phyloP scores from a whole-genome alignment of 2,888 invertebrate species.

The Erpobdella octoculata region DNA sequence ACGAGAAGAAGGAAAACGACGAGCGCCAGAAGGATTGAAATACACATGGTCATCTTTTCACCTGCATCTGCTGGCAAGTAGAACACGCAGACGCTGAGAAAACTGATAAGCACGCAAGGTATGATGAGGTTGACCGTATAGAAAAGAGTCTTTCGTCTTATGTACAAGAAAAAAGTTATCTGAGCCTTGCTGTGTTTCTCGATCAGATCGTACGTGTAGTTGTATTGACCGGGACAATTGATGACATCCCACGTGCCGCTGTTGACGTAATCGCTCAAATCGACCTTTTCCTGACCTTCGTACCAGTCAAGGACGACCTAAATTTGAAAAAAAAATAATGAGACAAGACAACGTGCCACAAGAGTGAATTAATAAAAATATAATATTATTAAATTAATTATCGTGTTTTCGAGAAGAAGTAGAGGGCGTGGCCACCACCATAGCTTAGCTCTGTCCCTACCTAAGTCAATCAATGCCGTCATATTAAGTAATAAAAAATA shows the following conservation, averaged over 20 bases:
- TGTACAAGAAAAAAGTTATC: slow-evolving; percentile 80
- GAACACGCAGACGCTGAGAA: slow-evolving; percentile 85
- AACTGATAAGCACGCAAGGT: slow-evolving; percentile 95
- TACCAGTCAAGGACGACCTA: slow-evolving; percentile 33
- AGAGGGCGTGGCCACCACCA: no score
- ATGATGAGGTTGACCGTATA: slow-evolving; percentile 98
- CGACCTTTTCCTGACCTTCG: slow-evolving; percentile 36
- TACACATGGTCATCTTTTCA: slow-evolving; percentile 76
- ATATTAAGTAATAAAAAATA: no score
- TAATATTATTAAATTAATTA: no score
- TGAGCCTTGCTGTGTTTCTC: slow-evolving; percentile 39
- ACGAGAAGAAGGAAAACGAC: slow-evolving; percentile 88
- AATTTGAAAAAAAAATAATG: neutral
- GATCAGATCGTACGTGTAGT: slow-evolving; percentile 41
- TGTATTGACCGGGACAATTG: slow-evolving; percentile 44
- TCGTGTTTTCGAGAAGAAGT: no score
- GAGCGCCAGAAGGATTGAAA: slow-evolving; percentile 95
- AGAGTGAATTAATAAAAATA: no score
- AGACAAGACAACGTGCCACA: no score
- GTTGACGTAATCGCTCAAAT: slow-evolving; percentile 50
- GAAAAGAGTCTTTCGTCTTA: slow-evolving; percentile 91
- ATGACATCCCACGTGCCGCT: slow-evolving; percentile 53
- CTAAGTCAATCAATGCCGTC: no score
- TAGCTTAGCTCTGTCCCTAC: no score
- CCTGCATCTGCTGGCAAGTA: slow-evolving; percentile 97